A percentile compares a stretch with the other conserved stretches of the same genome.
Conservation (phyloP, 2,797 vertebrate species). For the Rhynchotus rufescens region DNA sequence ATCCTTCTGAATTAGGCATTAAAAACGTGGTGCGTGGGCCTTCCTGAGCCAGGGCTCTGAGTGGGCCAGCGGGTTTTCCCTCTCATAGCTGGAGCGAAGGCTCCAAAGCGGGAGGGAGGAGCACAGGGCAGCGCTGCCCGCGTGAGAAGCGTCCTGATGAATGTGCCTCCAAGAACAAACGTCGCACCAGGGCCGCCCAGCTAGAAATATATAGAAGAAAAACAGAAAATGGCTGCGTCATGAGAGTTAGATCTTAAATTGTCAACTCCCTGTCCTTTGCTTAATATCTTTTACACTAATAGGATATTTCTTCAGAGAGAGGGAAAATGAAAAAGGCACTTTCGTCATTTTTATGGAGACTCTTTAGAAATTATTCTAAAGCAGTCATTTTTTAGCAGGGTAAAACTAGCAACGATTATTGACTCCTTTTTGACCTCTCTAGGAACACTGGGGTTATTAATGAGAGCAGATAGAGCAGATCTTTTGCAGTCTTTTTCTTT, state of each 20-base stretch:
- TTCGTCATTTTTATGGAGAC: not conserved
- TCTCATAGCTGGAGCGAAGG: not conserved
- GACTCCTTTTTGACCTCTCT: not conserved
- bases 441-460: not conserved
- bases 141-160: not conserved
- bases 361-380: not conserved
- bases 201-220: not conserved
- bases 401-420: not conserved
- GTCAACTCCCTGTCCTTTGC: not conserved
- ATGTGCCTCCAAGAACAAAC: not conserved
- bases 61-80: not conserved
- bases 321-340: not conserved
- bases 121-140: not conserved
- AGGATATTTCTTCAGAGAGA: not conserved
- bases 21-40: not conserved
- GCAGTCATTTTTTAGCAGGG: not conserved
- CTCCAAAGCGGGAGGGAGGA: not conserved
- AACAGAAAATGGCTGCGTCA: not conserved
- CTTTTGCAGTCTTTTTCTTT: not conserved
- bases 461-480: not conserved
- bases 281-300: not conserved
- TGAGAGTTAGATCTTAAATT: not conserved
- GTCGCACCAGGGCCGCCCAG: not conserved
- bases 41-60: conserved; percentile 4
- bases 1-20: conserved; percentile 11